Percentiles rank a stretch among this genome's conserved stretches.
phyloP scores from a whole-genome alignment of 2,113 vertebrate genomes.

The Mastomys coucha region DNA sequence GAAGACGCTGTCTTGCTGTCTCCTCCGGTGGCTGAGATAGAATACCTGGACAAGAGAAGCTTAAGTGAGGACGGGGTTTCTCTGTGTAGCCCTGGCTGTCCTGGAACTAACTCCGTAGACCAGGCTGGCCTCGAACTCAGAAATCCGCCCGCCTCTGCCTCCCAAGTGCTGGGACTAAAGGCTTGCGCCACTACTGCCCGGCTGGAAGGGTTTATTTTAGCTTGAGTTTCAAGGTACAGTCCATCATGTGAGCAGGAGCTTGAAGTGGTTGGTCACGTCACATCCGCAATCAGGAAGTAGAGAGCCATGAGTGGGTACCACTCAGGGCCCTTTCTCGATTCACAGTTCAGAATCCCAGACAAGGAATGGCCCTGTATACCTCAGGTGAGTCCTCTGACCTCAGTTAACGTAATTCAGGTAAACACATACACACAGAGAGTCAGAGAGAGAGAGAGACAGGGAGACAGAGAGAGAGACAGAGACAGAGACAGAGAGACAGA shows the following conservation, averaged over 20 bases:
- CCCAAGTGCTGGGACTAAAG: no score
- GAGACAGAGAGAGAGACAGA: no score
- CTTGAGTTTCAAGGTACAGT: not conserved
- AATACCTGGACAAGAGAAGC: not conserved
- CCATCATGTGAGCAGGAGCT: not conserved
- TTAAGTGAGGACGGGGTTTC: no score
- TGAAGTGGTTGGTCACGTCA: not conserved
- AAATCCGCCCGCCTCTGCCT: no score
- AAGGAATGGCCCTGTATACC: not conserved
- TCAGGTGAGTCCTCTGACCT: not conserved
- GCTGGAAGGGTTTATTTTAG: not conserved
- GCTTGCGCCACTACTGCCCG: no score
- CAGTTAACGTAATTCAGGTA: not conserved
- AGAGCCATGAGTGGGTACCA: not conserved
- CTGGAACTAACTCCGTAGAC: no score
- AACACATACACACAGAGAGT: no score
- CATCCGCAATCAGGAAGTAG: not conserved
- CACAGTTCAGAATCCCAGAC: not conserved
- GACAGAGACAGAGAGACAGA: no score
- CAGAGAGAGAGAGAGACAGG: no score
- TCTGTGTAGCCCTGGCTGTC: no score
- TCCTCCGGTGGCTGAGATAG: not conserved
- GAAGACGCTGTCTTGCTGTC: not conserved
- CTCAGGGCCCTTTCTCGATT: no score
- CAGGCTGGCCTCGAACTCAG: no score